phyloP scores from a whole-genome alignment of 1,140 invertebrate genomes.

The Arctopsyche grandis region DNA sequence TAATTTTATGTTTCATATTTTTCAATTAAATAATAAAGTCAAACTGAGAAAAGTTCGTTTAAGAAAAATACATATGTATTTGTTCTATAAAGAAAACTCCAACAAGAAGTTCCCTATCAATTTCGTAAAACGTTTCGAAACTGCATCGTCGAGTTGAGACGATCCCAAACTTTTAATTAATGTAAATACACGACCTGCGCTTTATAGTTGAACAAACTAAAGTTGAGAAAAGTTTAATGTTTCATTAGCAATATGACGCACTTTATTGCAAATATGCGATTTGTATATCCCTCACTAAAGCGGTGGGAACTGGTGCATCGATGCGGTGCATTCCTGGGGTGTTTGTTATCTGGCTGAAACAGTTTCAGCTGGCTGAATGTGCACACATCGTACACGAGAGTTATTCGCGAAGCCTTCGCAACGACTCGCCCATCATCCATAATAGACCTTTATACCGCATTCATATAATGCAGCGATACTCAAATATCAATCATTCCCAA shows the following conservation, averaged over 20 bases:
- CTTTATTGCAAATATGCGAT: background rate
- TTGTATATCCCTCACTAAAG: background rate
- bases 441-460: background rate
- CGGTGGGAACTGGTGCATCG: background rate
- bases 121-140: too few relatives aligned
- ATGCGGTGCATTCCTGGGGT: conserved; percentile 12
- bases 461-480: conserved; percentile 17
- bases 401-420: conserved; percentile 34
- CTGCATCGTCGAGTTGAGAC: too few relatives aligned
- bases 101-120: too few relatives aligned
- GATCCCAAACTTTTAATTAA: too few relatives aligned
- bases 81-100: too few relatives aligned
- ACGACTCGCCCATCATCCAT: conserved; percentile 14
- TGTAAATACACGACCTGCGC: too few relatives aligned
- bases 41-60: too few relatives aligned
- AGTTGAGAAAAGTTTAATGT: background rate
- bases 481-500: background rate
- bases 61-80: too few relatives aligned
- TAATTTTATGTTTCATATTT: too few relatives aligned
- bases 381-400: conserved; percentile 29
- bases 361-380: conserved; percentile 33
- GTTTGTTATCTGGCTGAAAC: conserved; percentile 35
- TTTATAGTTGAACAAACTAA: background rate
- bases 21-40: too few relatives aligned
- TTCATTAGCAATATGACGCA: background rate